phyloP scores from a whole-genome alignment of 2,888 invertebrate genomes.

The Dysmachus trigonus region DNA sequence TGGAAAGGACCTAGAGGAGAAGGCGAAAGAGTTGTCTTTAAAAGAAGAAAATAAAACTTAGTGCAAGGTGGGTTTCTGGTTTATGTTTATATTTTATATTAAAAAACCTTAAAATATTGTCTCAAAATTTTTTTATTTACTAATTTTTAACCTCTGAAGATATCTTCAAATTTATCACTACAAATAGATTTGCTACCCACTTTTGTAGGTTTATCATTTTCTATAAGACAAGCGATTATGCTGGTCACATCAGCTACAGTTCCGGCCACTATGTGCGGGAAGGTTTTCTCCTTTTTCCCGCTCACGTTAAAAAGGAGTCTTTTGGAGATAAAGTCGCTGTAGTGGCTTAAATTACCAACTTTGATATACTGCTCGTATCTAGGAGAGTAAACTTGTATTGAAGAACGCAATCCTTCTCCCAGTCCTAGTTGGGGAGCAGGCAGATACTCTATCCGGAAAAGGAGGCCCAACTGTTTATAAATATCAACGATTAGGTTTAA shows the following conservation, averaged over 20 bases:
- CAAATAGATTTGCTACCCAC: neutral
- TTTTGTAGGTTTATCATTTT: slow-evolving; percentile 65
- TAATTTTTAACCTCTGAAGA: neutral
- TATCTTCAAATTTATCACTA: neutral
- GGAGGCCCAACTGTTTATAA: slow-evolving; percentile 74
- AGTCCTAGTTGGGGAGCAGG: slow-evolving; percentile 71
- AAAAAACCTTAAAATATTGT: neutral
- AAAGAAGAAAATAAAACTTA: neutral
- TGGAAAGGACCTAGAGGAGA: neutral
- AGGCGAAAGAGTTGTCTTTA: neutral
- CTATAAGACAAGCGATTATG: slow-evolving; percentile 77
- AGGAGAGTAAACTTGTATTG: slow-evolving; percentile 79
- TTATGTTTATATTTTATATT: neutral
- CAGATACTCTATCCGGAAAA: slow-evolving; percentile 72
- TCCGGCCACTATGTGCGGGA: slow-evolving; percentile 76
- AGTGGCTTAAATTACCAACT: slow-evolving; percentile 77
- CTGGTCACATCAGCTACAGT: slow-evolving; percentile 78
- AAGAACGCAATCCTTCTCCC: slow-evolving; percentile 75
- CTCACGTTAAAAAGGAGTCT: slow-evolving; percentile 76
- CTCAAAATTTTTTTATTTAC: neutral
- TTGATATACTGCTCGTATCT: slow-evolving; percentile 72
- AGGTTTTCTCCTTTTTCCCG: slow-evolving; percentile 69
- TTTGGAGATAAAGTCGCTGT: slow-evolving; percentile 79
- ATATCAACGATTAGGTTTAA: slow-evolving; percentile 67
- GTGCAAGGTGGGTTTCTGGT: slow-evolving; percentile 53